Percentiles rank a stretch among this genome's conserved stretches.
phyloP scores from a whole-genome alignment of 1,140 invertebrate genomes.

The Theocolax elegans region DNA sequence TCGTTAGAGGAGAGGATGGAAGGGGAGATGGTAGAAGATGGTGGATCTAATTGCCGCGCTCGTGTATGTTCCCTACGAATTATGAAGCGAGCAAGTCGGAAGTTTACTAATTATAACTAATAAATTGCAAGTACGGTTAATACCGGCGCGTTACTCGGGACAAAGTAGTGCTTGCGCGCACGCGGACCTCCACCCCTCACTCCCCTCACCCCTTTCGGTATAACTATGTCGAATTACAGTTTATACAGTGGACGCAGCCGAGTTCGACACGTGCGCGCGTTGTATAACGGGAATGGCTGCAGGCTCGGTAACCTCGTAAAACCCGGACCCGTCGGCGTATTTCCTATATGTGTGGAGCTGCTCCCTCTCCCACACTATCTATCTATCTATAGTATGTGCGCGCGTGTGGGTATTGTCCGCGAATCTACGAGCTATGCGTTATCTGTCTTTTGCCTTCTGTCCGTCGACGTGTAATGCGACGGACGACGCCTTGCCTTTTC shows the following conservation, averaged over 20 bases:
- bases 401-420: neutral
- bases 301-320: constrained; percentile 20
- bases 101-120: constrained; percentile 44
- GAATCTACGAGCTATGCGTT: neutral
- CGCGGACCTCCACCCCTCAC: neutral
- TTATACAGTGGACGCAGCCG: constrained; percentile 27
- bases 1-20: neutral
- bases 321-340: neutral
- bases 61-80: neutral
- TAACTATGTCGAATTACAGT: constrained; percentile 21
- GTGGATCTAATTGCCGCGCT: constrained; percentile 27
- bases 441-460: constrained; percentile 3
- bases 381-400: no score
- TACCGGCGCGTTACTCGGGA: neutral
- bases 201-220: neutral
- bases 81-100: constrained; percentile 20
- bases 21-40: no score
- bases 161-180: neutral
- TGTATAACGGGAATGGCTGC: constrained; percentile 13
- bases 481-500: neutral
- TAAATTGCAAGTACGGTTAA: constrained; percentile 35
- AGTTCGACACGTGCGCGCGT: constrained; percentile 8
- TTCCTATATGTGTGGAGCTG: neutral
- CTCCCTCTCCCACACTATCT: neutral
- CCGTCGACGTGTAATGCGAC: neutral